Evolutionary conservation across 1,140 invertebrate species (phyloP), one percentile per base, ranked within the genome.

Genomic region (Leptinotarsa undecemlineata): DNA sequence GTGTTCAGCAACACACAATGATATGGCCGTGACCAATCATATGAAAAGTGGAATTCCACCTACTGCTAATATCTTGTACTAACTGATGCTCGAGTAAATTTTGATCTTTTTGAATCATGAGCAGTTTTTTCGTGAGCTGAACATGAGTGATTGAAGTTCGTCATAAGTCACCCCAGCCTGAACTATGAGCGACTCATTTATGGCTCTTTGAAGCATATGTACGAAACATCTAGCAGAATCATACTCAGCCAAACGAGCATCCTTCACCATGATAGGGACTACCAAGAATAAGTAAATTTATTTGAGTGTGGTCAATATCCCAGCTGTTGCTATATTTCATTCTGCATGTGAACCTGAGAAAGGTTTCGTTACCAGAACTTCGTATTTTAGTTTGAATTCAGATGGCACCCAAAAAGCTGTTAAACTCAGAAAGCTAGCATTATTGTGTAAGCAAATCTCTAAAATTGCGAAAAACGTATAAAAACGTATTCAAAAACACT

Each of bases 41-140:
- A 63, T 74, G 72, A 71, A 74, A 75, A 15, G 73, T 72, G 57
- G 71, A 76, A 42, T 78, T 78, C 76, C 74, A 78, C 19, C 76
- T 33, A 1, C 71, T 76, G 21, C 6, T 63, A 19, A 78, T 57
- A 61, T 73, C 76, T 73, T 78, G 76, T 3, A 78, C 48, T 23
- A 76, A 42, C 64, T 77, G 20, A 68, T 68, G 23, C 17, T 68
- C 66, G n/a, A 48, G 17, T 51, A 71, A 21, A 33, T 26, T 71
- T n/a, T 15, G 33, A 19, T 74, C 67, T 21, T 61, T 57, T 69
- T 62, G 73, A 71, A 74, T 74, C 21, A n/a, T 21, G 6, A 19
- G 5, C 26, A 74, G 47, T 70, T 74, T 23, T 62, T 74, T 63
- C 67, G 63, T 21, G 68, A 15, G 73, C 60, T 62, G 33, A 57